Evolutionary conservation across 2,797 vertebrate genomes (phyloP), one percentile per base, ranked within the genome.

Genomic region (Rhinichthys osculus): DNA sequence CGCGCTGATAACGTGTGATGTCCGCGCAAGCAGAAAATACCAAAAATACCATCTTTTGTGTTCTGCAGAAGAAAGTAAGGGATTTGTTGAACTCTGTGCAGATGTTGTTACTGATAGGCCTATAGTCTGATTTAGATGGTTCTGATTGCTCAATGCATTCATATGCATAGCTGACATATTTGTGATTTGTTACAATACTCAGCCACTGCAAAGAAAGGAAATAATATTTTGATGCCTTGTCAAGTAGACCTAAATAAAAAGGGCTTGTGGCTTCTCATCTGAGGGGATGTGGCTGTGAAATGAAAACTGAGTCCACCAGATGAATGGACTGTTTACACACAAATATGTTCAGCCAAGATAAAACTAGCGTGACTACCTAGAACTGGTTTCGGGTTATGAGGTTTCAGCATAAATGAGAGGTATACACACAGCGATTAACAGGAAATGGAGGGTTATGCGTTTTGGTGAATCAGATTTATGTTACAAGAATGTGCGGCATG

Each of bases 401-500:
- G 10, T 84, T 84, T 67, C 83, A 42, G 11, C 47, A 16, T 57
- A 69, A 77, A 70, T 67, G 3, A 77, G 23, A 78, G 7, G n/a
- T 66, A 38, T 83, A 30, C 21, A 64, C 42, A 8, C 42, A 74
- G 35, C 16, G 21, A 76, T 76, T 73, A 59, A 27, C 59, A 81
- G 86, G 82, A 87, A 80, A 69, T 9, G 8, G 30, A 50, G 50
- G 6, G 33, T 27, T 27, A 3, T 33, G 35, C 0, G 21, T 78
- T 42, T 79, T 87, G 59, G 62, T 21, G 59, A 44, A 27, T 59
- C 44, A 73, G 77, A 76, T 80, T 74, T 38, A 69, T 66, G 33
- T 74, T 87, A 47, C n/a, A 74, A 35, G 69, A 81, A 76, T 66
- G 38, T 81, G 82, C 35, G 50, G 78, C 27, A 5, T 16, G 52